Evolutionary conservation across 2,113 vertebrate species (phyloP), one percentile per base, ranked within the genome.

Genomic region (Lophius piscatorius): DNA sequence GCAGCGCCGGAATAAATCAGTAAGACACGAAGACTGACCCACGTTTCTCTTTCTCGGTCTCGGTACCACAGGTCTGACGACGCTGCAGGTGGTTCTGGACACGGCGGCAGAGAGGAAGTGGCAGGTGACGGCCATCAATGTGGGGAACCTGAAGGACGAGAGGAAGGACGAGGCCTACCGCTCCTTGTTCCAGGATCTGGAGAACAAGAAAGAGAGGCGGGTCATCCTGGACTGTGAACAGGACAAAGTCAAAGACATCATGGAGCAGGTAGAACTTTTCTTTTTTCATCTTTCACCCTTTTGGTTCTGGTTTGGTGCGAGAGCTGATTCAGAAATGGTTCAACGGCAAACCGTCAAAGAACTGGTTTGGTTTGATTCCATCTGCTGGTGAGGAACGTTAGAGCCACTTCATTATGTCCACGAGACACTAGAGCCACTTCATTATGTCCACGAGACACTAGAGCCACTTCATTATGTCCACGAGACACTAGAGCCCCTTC

Each of bases 201-300:
- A 99, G 83, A 93, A 94, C 76, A 98, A 98, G 90, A 98, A 98
- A 62, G 96, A 99, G 86, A 91, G 96, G 26, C 86, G 95, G 70
- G 96, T 98, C 51, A 98, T 99, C 87, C 91, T 99, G 55, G 97
- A 99, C 91, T 99, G 97, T 74, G 97, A 99, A 20, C 94, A 96
- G 0, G 97, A 99, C 89, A 98, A 98, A 91, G 96, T 99, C 26
- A 98, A 99, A 50, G 97, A 98, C 91, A 99, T 99, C 87, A 97
- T 99, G 84, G 96, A 98, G 67, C 97, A 98, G 97, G 97, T 99
- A 34, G 24, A 49, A 4, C 4, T 48, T 21, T 38, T 16, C 33
- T 20, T 38, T 47, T 31, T 31, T 31, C 11, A 33, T 33, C 10
- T 14, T 35, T 35, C 14, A 3, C 12, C 33, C 14, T n/a, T 35